Evolutionary conservation across 2,888 invertebrate species (phyloP).

Genomic region (Bursaphelenchus okinawaensis): DNA sequence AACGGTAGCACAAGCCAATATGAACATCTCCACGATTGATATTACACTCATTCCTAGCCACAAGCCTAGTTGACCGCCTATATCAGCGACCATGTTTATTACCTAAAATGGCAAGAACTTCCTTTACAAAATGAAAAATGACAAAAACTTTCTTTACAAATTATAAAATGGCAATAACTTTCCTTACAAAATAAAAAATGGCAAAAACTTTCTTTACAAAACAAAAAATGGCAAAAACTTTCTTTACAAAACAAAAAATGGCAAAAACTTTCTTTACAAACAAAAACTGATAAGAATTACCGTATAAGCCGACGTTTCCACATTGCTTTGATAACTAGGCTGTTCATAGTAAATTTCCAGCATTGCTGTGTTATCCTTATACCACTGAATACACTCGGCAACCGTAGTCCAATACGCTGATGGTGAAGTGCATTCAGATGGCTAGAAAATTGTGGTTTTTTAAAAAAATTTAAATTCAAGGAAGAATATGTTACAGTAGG

Average conservation of each 20-base stretch:
- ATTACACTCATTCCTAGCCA: conserved; percentile 14
- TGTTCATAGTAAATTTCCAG: conserved; percentile 59
- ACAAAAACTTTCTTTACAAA: too few species aligned
- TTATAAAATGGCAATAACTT: too few species aligned
- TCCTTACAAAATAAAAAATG: too few species aligned
- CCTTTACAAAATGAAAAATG: too few species aligned
- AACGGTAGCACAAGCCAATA: neutral
- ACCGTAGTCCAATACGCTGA: neutral
- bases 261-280: too few species aligned
- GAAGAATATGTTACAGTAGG: neutral
- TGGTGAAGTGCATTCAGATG: conserved; percentile 35
- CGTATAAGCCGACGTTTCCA: conserved; percentile 44
- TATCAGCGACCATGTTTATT: conserved; percentile 7
- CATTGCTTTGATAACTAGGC: conserved; percentile 56
- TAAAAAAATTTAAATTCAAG: neutral
- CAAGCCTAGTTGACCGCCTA: conserved; percentile 8
- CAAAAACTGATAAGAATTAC: too few species aligned
- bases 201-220: too few species aligned
- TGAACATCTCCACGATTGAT: conserved; percentile 2
- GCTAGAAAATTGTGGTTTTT: conserved; percentile 30
- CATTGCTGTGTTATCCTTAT: conserved; percentile 57
- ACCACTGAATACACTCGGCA: conserved; percentile 32
- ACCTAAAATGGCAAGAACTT: too few species aligned
- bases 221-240: too few species aligned
- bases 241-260: too few species aligned